Evolutionary conservation across 1,140 invertebrate species (phyloP).

Genomic region (Anthonomus grandis): DNA sequence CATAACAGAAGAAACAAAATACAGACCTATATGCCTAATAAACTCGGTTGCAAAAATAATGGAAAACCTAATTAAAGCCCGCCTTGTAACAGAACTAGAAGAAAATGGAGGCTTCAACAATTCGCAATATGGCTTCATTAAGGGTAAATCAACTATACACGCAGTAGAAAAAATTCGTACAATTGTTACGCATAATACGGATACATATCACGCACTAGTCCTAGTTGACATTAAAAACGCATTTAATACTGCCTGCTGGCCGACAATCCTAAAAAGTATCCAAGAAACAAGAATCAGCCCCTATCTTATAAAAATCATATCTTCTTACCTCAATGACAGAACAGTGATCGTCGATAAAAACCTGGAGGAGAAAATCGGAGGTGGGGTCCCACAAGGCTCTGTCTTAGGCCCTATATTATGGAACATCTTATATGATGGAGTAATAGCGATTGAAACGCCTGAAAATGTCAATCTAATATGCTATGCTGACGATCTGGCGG

Average conservation of each 20-base stretch:
- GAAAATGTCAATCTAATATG: constrained; percentile 25
- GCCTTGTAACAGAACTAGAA: constrained; percentile 20
- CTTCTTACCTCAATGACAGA: constrained; percentile 16
- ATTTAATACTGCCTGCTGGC: constrained; percentile 29
- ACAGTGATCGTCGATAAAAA: not conserved
- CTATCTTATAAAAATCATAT: constrained; percentile 9
- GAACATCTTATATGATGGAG: constrained; percentile 38
- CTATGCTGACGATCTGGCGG: constrained; percentile 39
- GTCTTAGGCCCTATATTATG: constrained; percentile 43
- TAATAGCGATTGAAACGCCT: constrained; percentile 27
- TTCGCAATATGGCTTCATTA: constrained; percentile 28
- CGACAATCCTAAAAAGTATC: constrained; percentile 4
- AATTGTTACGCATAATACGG: constrained; percentile 22
- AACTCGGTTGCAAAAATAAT: constrained; percentile 27
- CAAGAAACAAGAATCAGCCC: constrained; percentile 1
- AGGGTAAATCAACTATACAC: constrained; percentile 26
- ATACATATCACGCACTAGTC: constrained; percentile 19
- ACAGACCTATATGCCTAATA: constrained; percentile 31
- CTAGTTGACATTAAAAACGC: constrained; percentile 29
- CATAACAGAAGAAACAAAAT: constrained; percentile 7
- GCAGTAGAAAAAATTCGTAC: constrained; percentile 16
- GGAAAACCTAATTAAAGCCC: constrained; percentile 20
- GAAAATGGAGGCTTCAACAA: constrained; percentile 14
- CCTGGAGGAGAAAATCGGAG: constrained; percentile 9
- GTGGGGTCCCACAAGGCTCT: constrained; percentile 43